Evolutionary conservation across 2,113 vertebrate genomes (phyloP), one percentile per base, ranked within the genome.

Genomic region (Tor tambroides): DNA sequence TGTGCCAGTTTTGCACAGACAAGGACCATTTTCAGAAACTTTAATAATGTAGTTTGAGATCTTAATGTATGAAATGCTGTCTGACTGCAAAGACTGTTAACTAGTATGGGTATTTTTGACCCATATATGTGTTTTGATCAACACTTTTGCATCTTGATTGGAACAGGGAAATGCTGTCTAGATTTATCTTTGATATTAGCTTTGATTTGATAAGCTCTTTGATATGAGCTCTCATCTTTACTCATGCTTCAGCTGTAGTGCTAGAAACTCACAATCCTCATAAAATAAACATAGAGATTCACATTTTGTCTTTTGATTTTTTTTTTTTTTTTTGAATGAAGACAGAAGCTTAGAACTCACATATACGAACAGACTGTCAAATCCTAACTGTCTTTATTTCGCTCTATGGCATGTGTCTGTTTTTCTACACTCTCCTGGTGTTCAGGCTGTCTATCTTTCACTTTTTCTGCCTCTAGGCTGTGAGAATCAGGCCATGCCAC

Each of bases 401-500:
- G 0, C 5, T 49, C 17, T 59, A 75, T 49, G 30, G 49, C 30
- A 26, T 15, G 76, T 80, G 38, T 78, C 12, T 51, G 17, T 72
- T 74, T 79, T 15, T 81, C 17, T 61, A 11, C 6, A 43, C 8
- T 17, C 19, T 80, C 23, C 11, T 54, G 41, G 8, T 84, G 74
- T 81, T 76, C 80, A 63, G 28, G 59, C 83, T 65, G 86, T 49
- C n/a, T 65, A 5, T 69, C 41, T 69, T 51, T 69, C 4, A 12
- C 23, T 78, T 78, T 72, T 84, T 76, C 38, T 65, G 41, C 74
- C 77, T 46, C 74, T 75, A 78, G 49, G 28, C 51, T 82, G 11
- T 41, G 30, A 86, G 63, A 87, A 89, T 86, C 51, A 80, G 84
- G 86, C 74, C 86, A 83, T 83, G 83, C 81, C 15, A 67, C 32